Percentiles rank a stretch among this genome's conserved stretches.
phyloP scores from a whole-genome alignment of 2,113 vertebrate genomes.

The Nesogale talazaci region DNA sequence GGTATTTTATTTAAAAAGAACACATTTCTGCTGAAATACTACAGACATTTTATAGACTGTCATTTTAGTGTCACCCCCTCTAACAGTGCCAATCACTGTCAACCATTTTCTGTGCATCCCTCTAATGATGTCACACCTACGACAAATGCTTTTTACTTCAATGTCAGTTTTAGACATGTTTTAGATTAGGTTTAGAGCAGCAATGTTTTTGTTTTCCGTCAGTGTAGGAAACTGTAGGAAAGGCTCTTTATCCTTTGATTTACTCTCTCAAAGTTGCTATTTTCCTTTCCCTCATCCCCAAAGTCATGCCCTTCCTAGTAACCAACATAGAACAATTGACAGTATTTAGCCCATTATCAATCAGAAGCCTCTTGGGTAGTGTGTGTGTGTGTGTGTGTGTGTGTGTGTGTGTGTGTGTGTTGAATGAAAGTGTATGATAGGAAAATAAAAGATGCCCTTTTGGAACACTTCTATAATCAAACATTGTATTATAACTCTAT shows the following conservation, averaged over 20 bases:
- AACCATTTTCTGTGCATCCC: too few relatives aligned
- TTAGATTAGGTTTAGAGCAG: neutral
- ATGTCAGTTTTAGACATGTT: constrained; percentile 57
- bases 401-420: too few relatives aligned
- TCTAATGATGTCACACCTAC: too few relatives aligned
- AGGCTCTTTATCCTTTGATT: neutral
- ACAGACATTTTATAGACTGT: too few relatives aligned
- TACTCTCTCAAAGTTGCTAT: neutral
- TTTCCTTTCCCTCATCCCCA: neutral
- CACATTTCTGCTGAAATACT: too few relatives aligned
- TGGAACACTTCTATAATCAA: neutral
- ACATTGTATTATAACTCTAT: neutral
- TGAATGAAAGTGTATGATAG: neutral
- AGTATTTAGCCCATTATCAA: neutral
- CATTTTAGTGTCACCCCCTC: too few relatives aligned
- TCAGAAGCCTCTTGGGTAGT: neutral
- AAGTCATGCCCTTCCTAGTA: neutral
- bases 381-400: too few relatives aligned
- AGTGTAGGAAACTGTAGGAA: neutral
- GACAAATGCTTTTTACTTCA: constrained; percentile 41
- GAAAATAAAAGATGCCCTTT: constrained; percentile 17
- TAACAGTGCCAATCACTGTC: too few relatives aligned
- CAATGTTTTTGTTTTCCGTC: neutral
- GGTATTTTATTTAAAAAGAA: too few relatives aligned
- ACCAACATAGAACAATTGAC: neutral